Evolutionary conservation across 2,888 invertebrate species (phyloP).

Genomic region (Hyles lineata): DNA sequence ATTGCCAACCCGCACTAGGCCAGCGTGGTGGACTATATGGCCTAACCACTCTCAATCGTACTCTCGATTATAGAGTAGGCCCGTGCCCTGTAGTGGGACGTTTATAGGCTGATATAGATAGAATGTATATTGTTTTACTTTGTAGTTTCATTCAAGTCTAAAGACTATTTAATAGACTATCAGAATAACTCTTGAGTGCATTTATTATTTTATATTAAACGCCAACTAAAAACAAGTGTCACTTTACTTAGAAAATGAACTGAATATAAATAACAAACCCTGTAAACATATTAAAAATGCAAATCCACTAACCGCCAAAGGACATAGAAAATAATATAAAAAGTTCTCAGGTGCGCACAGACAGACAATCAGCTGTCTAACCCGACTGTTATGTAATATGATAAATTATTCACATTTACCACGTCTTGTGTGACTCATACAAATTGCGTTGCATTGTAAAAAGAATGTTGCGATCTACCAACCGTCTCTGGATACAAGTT

Average conservation of each 20-base stretch:
- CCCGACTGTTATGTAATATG: constrained; percentile 15
- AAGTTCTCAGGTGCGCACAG: constrained; percentile 9
- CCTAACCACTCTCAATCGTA: too few relatives aligned
- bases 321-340: neutral
- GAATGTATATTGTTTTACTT: too few relatives aligned
- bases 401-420: constrained; percentile 23
- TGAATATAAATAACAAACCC: neutral
- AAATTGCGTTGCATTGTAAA: neutral
- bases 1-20: too few relatives aligned
- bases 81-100: too few relatives aligned
- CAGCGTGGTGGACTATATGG: too few relatives aligned
- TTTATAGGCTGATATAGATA: too few relatives aligned
- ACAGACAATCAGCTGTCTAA: constrained; percentile 21
- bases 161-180: too few relatives aligned
- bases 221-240: too few relatives aligned
- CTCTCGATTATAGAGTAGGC: too few relatives aligned
- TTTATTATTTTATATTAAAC: too few relatives aligned
- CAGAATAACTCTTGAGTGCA: too few relatives aligned
- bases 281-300: neutral
- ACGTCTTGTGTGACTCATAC: constrained; percentile 30
- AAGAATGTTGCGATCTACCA: neutral
- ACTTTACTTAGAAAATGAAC: neutral
- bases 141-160: too few relatives aligned
- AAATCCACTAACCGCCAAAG: constrained; percentile 6
- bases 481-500: neutral